A percentile compares a stretch with the other conserved stretches of the same genome.
Evolutionary conservation across 2,888 invertebrate species (phyloP).

Genomic region (Bombyx huttoni): DNA sequence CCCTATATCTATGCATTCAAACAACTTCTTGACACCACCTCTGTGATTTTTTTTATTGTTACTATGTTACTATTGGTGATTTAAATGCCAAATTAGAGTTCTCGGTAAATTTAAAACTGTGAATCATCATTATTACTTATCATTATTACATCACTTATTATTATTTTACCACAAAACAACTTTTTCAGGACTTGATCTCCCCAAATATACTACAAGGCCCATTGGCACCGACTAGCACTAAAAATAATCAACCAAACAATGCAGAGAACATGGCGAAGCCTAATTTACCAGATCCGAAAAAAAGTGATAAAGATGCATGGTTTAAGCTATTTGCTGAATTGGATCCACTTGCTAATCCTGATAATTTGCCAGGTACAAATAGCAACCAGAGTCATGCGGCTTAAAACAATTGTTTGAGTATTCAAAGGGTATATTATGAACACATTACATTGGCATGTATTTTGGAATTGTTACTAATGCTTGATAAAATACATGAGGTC

Average conservation of each 20-base stretch:
- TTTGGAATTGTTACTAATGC: no score
- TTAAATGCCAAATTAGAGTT: no score
- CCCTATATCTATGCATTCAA: no score
- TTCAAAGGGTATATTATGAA: no score
- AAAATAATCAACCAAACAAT: slow-evolving; percentile 16
- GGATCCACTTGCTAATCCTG: slow-evolving; percentile 92
- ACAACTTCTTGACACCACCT: no score
- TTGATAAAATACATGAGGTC: no score
- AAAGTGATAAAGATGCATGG: slow-evolving; percentile 78
- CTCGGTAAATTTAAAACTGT: no score
- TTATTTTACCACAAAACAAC: not conserved
- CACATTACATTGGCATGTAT: no score
- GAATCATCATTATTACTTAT: no score
- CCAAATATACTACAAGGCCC: slow-evolving; percentile 29
- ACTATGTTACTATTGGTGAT: no score
- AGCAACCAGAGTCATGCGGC: slow-evolving; percentile 66
- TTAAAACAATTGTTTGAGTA: slow-evolving; percentile 15
- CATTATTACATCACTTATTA: no score
- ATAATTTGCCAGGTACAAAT: slow-evolving; percentile 61
- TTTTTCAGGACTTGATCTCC: slow-evolving; percentile 34
- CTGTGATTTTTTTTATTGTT: no score
- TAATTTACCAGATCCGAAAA: slow-evolving; percentile 43
- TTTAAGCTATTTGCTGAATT: slow-evolving; percentile 93
- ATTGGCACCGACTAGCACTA: slow-evolving; percentile 22
- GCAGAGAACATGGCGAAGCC: slow-evolving; percentile 19